phyloP scores from a whole-genome alignment of 2,888 invertebrate genomes.

The Brachynemurus nebulosus region DNA sequence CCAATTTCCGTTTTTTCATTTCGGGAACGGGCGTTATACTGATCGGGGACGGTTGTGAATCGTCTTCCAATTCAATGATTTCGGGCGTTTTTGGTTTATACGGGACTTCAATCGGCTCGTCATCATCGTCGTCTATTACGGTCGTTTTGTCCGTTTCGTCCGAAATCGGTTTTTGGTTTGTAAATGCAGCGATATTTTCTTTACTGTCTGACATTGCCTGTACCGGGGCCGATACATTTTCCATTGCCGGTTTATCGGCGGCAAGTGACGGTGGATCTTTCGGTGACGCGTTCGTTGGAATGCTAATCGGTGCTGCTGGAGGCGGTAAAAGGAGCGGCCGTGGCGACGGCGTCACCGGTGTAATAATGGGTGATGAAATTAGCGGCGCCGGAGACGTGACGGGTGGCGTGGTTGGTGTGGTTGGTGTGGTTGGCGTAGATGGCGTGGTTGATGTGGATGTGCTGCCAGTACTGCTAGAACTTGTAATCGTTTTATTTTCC shows the following conservation, averaged over 20 bases:
- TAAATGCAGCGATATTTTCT: slow-evolving; percentile 38
- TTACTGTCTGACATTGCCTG: slow-evolving; percentile 35
- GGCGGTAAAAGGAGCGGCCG: slow-evolving; percentile 26
- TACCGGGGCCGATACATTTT: slow-evolving; percentile 29
- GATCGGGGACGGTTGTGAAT: slow-evolving; percentile 11
- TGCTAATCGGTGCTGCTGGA: slow-evolving; percentile 25
- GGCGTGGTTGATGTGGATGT: slow-evolving; percentile 17
- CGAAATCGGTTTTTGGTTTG: slow-evolving; percentile 18
- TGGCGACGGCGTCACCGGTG: slow-evolving; percentile 30
- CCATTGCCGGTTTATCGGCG: slow-evolving; percentile 20
- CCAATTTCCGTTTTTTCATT: slow-evolving; percentile 55
- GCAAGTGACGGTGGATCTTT: slow-evolving; percentile 25
- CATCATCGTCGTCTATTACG: slow-evolving; percentile 13
- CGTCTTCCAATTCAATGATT: slow-evolving; percentile 43
- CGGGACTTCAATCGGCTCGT: slow-evolving; percentile 35
- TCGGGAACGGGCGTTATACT: slow-evolving; percentile 25
- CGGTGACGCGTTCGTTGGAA: slow-evolving; percentile 26
- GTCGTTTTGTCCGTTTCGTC: background rate
- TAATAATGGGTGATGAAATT: slow-evolving; percentile 8
- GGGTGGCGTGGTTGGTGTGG: slow-evolving; percentile 19
- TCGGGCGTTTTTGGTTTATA: slow-evolving; percentile 49
- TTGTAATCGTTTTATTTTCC: slow-evolving; percentile 10
- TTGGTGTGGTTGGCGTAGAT: slow-evolving; percentile 23
- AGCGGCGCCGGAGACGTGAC: slow-evolving; percentile 17
- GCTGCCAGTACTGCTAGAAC: slow-evolving; percentile 21